These are phyloP conservation scores for Thecocarcelia acutangulata DNA, from an alignment of 2,888 invertebrate genomes.

Conservation along the genomic window DNA sequence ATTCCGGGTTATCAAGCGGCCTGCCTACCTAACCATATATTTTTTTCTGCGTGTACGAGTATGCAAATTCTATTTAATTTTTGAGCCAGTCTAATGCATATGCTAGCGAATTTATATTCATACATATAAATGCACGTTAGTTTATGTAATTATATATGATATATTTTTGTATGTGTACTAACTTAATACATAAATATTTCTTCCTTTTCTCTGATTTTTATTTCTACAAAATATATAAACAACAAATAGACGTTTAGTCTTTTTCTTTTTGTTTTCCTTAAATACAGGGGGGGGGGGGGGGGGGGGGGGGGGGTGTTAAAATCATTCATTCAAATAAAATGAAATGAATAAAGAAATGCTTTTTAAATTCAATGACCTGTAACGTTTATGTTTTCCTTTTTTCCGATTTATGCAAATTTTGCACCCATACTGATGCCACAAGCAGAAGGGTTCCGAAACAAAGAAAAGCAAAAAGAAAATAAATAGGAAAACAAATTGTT, in stretches of 20 bases:
- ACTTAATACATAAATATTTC: too few species aligned
- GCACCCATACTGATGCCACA: not conserved
- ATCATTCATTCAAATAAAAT: slow-evolving; percentile 61
- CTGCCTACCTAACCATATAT: too few species aligned
- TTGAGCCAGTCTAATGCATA: too few species aligned
- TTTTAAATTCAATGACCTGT: slow-evolving; percentile 63
- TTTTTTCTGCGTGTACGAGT: too few species aligned
- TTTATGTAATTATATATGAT: too few species aligned
- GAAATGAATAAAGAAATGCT: slow-evolving; percentile 51
- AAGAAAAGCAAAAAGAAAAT: not conserved
- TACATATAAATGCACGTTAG: too few species aligned
- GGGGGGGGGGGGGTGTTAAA: slow-evolving; percentile 62
- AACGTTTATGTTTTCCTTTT: slow-evolving; percentile 18
- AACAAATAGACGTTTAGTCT: not conserved
- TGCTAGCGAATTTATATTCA: too few species aligned
- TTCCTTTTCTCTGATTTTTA: not conserved
- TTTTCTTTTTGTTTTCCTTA: slow-evolving; percentile 14
- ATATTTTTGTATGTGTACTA: too few species aligned
- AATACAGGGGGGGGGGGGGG: too few species aligned
- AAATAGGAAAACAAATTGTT: not conserved
- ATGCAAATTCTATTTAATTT: too few species aligned
- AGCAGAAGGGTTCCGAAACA: not conserved
- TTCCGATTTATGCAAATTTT: slow-evolving; percentile 49
- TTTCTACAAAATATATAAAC: not conserved
- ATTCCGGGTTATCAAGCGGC: too few species aligned